Conservation (phyloP, 1,140 invertebrate species). For the Aculops lycopersici region DNA sequence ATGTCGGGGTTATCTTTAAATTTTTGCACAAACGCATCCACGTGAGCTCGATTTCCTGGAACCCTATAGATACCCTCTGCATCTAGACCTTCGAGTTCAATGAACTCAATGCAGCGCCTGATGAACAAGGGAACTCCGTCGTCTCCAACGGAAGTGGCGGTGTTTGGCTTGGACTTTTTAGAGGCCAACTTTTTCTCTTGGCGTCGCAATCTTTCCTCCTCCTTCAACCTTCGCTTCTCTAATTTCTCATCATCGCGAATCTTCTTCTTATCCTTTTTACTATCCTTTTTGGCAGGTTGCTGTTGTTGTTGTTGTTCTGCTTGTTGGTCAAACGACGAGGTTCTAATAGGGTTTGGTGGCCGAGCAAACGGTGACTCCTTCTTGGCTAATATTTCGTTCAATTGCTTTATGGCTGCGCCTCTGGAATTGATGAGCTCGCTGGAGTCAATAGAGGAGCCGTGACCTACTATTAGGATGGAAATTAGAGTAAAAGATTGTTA, state of each 20-base stretch:
- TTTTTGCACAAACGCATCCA: slow-evolving; percentile 58
- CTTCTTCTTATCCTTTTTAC: slow-evolving; percentile 31
- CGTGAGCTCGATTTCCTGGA: slow-evolving; percentile 65
- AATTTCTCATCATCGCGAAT: slow-evolving; percentile 39
- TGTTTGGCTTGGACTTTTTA: slow-evolving; percentile 31
- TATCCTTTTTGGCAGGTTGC: slow-evolving; percentile 21
- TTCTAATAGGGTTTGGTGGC: too few relatives aligned
- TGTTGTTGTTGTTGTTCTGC: slow-evolving; percentile 3
- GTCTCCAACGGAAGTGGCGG: slow-evolving; percentile 13
- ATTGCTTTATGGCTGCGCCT: slow-evolving; percentile 2
- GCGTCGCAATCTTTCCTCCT: slow-evolving; percentile 26
- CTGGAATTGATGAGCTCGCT: slow-evolving; percentile 1
- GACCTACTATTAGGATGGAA: too few relatives aligned
- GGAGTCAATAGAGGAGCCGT: not conserved
- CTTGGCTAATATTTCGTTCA: slow-evolving; percentile 4
- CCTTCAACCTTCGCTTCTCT: slow-evolving; percentile 34
- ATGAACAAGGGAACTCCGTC: slow-evolving; percentile 43
- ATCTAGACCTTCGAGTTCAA: slow-evolving; percentile 49
- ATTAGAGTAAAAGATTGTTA: too few relatives aligned
- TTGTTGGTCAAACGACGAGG: not conserved
- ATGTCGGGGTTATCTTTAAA: slow-evolving; percentile 69
- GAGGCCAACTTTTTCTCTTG: slow-evolving; percentile 23
- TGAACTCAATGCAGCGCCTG: slow-evolving; percentile 71
- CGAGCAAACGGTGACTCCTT: slow-evolving; percentile 3
- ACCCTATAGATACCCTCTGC: slow-evolving; percentile 85